A percentile compares a stretch with the other conserved stretches of the same genome.
These are phyloP conservation scores for Diplazon laetatorius DNA, from an alignment of 2,888 invertebrate genomes.

Conservation along the genomic window DNA sequence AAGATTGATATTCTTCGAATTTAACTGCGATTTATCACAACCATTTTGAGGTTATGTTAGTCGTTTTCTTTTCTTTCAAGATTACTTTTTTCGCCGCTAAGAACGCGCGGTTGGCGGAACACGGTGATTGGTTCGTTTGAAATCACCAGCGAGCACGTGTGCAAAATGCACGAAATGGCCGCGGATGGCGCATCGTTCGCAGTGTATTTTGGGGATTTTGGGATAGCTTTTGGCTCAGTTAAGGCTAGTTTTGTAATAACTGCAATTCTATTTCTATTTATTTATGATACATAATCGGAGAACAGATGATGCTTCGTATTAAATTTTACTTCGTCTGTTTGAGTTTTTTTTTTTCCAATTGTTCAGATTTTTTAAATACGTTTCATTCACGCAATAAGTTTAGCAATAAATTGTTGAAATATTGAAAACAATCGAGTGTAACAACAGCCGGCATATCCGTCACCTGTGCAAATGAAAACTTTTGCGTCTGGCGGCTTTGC, in stretches of 20 bases:
- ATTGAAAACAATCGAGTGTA: constrained; percentile 50
- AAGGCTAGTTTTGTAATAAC: no score
- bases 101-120: neutral
- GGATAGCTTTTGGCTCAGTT: no score
- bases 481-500: constrained; percentile 86
- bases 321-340: no score
- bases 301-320: constrained; percentile 4
- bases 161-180: neutral
- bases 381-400: neutral
- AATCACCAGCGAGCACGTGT: neutral
- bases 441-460: constrained; percentile 70
- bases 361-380: neutral
- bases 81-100: neutral
- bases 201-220: no score
- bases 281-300: no score
- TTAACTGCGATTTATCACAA: neutral
- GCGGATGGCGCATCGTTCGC: neutral
- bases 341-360: neutral
- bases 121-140: neutral
- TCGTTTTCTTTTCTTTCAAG: neutral
- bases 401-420: constrained; percentile 5
- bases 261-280: no score
- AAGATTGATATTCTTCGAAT: no score
- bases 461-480: constrained; percentile 84
- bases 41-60: constrained; percentile 1